phyloP scores from a whole-genome alignment of 2,797 vertebrate genomes.

The Onychomys arenicola region DNA sequence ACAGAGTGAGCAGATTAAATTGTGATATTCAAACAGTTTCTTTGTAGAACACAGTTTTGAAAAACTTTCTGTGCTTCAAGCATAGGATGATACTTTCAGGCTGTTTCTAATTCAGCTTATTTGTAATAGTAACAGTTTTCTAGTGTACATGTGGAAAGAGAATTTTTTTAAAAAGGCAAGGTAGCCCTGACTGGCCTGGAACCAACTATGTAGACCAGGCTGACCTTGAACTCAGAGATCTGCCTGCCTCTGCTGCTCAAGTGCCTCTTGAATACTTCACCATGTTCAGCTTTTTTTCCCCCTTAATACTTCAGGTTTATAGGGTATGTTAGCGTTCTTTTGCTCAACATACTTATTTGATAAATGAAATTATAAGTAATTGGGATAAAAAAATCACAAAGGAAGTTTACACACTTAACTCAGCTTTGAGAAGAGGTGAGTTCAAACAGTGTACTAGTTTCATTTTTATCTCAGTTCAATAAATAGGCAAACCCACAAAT shows the following conservation, averaged over 20 bases:
- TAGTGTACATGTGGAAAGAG: not conserved
- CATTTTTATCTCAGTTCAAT: not conserved
- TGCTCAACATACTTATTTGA: not conserved
- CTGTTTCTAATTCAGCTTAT: not conserved
- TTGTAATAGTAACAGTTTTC: not conserved
- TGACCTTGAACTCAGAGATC: not conserved
- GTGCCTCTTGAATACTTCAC: not conserved
- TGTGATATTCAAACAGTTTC: not conserved
- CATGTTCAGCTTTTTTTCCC: not conserved
- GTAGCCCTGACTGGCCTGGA: no score
- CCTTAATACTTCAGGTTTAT: not conserved
- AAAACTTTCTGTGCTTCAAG: not conserved
- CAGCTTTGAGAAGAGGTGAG: not conserved
- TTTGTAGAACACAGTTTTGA: conserved; percentile 10
- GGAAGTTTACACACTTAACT: not conserved
- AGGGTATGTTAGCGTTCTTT: not conserved
- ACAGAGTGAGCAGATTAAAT: not conserved
- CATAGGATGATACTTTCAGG: not conserved
- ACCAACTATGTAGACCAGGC: not conserved
- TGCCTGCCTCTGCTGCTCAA: not conserved
- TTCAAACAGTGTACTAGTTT: not conserved
- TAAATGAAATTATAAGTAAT: not conserved
- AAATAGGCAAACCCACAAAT: not conserved
- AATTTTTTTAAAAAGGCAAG: not conserved
- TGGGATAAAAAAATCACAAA: not conserved